Evolutionary conservation across 37 sponge, comb jelly and placozoan species (phyloP).

Genomic region (Haliclona indistincta): DNA sequence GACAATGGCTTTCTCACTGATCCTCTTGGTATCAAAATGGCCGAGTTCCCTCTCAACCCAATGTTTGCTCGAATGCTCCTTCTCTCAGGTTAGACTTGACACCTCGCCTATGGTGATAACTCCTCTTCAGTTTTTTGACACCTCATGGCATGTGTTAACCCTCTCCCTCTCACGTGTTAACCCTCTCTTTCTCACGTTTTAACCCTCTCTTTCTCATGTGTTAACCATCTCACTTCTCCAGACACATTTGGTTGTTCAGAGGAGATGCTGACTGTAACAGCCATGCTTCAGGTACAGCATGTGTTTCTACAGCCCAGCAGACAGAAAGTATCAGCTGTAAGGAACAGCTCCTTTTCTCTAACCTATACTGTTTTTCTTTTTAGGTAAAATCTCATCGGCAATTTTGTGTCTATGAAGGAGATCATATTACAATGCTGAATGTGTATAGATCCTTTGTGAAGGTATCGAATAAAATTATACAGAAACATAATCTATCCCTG

Average conservation of each 20-base stretch:
- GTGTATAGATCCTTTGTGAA: slow-evolving; percentile 83
- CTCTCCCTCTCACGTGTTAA: neutral
- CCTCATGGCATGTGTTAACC: neutral
- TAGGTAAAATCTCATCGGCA: slow-evolving; percentile 65
- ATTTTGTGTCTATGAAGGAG: slow-evolving; percentile 89
- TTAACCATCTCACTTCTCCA: neutral
- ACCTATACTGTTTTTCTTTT: neutral
- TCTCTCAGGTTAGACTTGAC: slow-evolving; percentile 73
- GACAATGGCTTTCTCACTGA: slow-evolving; percentile 64
- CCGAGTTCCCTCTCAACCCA: slow-evolving; percentile 92
- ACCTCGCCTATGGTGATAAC: too few relatives aligned
- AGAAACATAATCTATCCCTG: neutral
- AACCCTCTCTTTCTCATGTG: neutral
- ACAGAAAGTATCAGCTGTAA: slow-evolving; percentile 71
- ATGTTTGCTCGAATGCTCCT: slow-evolving; percentile 95
- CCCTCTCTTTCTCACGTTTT: neutral
- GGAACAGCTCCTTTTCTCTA: slow-evolving; percentile 7
- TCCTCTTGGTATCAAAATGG: slow-evolving; percentile 81
- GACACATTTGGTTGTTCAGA: slow-evolving; percentile 89
- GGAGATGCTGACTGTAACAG: slow-evolving; percentile 81
- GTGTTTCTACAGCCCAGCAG: slow-evolving; percentile 68
- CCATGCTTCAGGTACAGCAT: slow-evolving; percentile 91
- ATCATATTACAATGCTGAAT: slow-evolving; percentile 91
- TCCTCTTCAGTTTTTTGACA: neutral
- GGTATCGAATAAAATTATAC: slow-evolving; percentile 15